Conservation (phyloP, 92 coral and sea anemone genomes). For the Meandrina meandrites region DNA sequence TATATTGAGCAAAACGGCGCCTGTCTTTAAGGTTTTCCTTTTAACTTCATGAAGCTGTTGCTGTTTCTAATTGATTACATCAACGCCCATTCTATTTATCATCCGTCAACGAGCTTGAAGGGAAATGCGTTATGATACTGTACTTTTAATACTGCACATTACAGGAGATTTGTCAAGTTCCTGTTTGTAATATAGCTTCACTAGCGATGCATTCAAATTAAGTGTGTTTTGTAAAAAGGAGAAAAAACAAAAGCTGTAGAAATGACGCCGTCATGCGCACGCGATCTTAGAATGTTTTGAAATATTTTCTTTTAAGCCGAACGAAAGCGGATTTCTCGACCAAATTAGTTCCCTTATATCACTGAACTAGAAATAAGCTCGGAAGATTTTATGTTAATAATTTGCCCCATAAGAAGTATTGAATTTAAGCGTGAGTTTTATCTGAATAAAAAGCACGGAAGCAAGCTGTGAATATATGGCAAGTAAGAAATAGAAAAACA, state of each 20-base stretch:
- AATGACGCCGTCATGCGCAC: not conserved
- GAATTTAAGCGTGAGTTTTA: not conserved
- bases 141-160: not conserved
- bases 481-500: not conserved
- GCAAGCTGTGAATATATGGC: no score
- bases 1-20: not conserved
- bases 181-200: not conserved
- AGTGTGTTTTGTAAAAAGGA: not conserved
- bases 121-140: not conserved
- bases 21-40: not conserved
- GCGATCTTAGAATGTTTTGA: not conserved
- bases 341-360: not conserved
- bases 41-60: not conserved
- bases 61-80: not conserved
- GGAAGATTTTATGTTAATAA: not conserved
- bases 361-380: not conserved
- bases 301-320: not conserved
- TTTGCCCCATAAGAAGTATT: not conserved
- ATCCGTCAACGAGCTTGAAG: not conserved
- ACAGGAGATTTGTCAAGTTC: not conserved
- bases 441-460: no score
- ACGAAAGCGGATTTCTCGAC: not conserved
- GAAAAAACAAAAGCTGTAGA: not conserved
- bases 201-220: not conserved
- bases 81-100: not conserved